Percentiles rank a stretch among this genome's conserved stretches.
Conservation (phyloP, 2,797 vertebrate genomes). For the Furcifer pardalis region DNA sequence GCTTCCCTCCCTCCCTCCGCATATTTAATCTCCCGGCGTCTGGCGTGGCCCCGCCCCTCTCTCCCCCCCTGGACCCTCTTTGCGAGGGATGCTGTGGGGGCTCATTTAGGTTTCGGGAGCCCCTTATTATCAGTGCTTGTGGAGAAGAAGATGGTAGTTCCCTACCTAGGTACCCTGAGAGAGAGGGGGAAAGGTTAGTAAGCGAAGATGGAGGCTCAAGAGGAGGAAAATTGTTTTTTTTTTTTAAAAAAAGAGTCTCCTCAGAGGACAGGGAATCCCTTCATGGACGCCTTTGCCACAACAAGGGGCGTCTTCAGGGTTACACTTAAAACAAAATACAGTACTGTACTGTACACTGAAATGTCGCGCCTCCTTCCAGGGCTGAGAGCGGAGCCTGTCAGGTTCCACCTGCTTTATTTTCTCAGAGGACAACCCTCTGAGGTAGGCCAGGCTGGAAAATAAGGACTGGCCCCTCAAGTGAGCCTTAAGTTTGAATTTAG, state of each 20-base stretch:
- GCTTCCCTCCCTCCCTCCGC: not conserved
- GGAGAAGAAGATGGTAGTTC: not conserved
- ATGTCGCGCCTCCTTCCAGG: too few species aligned
- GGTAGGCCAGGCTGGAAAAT: not conserved
- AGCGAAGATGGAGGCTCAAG: not conserved
- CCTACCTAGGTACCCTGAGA: not conserved
- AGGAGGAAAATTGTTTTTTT: too few species aligned
- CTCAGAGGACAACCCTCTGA: not conserved
- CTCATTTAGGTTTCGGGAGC: not conserved
- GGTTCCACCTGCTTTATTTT: not conserved
- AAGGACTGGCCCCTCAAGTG: too few species aligned
- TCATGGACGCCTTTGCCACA: too few species aligned
- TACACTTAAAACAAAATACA: not conserved
- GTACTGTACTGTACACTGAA: too few species aligned
- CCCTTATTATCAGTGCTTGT: not conserved
- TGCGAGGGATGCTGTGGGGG: not conserved
- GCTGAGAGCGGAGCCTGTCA: not conserved
- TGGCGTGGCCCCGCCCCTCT: not conserved
- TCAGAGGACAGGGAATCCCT: too few species aligned
- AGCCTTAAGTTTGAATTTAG: too few species aligned
- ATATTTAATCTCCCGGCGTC: too few species aligned
- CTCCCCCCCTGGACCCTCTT: not conserved
- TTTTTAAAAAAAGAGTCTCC: too few species aligned
- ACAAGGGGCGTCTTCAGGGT: not conserved
- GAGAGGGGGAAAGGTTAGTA: constrained; percentile 21